Base-by-base conservation (phyloP, 2,888 invertebrate species). In the Strigamia transsilvanica region DNA sequence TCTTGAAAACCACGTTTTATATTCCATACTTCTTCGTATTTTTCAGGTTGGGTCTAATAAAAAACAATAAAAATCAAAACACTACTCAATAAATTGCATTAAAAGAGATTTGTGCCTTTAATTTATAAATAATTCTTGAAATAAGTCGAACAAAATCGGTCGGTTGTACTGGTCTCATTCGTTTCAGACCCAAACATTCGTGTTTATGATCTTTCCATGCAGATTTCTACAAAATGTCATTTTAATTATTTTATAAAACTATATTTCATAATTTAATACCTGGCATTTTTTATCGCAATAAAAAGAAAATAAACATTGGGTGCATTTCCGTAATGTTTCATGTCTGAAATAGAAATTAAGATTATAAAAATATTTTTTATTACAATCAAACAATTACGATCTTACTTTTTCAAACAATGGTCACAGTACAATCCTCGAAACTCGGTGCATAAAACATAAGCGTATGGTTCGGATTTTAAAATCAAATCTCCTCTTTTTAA, bases 251-350 rank as follows among this genome's bases (percentile, higher is more conserved):
- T 27, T 38, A 32, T 41, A 82, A 38, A 82, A 80, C 66, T 81
- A 51, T 82, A 82, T 83, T 34, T 38, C 6, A 38, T 6, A 6
- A 10, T 38, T 38, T 38, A 82, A 12, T 21, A 87, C 87, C 86
- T 97, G 97, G 88, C 97, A 97, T 46, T 87, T 88, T 80, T 91
- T 91, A 84, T 93, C 92, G 86, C 97, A 97, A 86, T 97, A 97
- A 88, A 92, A 91, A 0, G 94, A 93, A 86, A 93, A 93, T 82
- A 93, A 92, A 88, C 97, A 97, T 81, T 91, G 93, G 0, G 94
- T 93, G 88, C 97, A 97, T 89, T 94, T 86, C 83, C 86, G 86
- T 5, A 88, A 83, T 12, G 82, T 82, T n/a, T 84, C 83, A 73
- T 83, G 82, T 13, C 87, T 87, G 38, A 38, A 38, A 38, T 38